Base-by-base conservation (phyloP, 2,888 invertebrate genomes). In the Yponomeuta sedellus region DNA sequence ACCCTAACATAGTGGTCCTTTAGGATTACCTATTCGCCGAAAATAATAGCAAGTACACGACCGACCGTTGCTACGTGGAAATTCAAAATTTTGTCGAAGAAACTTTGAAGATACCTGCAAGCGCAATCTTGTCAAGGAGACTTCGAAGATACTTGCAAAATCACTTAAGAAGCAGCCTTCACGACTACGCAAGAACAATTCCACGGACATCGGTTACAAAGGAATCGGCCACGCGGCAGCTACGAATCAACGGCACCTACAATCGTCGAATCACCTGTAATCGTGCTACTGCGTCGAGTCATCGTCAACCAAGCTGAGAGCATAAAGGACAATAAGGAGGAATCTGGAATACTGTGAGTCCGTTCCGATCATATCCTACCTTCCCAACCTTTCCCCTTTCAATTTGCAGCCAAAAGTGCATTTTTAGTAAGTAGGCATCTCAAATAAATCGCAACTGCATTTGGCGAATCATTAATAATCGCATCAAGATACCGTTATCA, bases 331-430 rank as follows among this genome's bases (percentile, higher is more conserved):
- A 12, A 44, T 12, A 44, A 44, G 44, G 12, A 44, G 44, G 58
- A 58, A 58, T 58, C 19, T 20, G 19, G n/a, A 19, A 22, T 58
- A 20, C 58, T 58, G 58, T 58, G 58, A 58, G 58, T 58, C 22
- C 58, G 58, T 58, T 58, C 58, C 58, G 22, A 58, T 58, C 22
- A 58, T 10, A 16, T 58, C 58, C 58, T 58, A 58, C n/a, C 19
- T 22, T n/a, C 10, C n/a, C 19, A 16, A 12, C 16, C 58, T 19
- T 58, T 58, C 10, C 58, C 58, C 8, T n/a, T 58, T 20, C 58
- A 58, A 44, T 44, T 44, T 58, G 20, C 10, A 58, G 19, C 22
- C 22, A 58, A n/a, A 10, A 58, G 58, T 58, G 19, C 22, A 19
- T 58, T 58, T 58, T 20, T 58, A 58, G 19, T n/a, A 20, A 20